These are phyloP conservation scores for Metallyticus violacea DNA, from an alignment of 2,888 invertebrate species.

Conservation along the genomic window DNA sequence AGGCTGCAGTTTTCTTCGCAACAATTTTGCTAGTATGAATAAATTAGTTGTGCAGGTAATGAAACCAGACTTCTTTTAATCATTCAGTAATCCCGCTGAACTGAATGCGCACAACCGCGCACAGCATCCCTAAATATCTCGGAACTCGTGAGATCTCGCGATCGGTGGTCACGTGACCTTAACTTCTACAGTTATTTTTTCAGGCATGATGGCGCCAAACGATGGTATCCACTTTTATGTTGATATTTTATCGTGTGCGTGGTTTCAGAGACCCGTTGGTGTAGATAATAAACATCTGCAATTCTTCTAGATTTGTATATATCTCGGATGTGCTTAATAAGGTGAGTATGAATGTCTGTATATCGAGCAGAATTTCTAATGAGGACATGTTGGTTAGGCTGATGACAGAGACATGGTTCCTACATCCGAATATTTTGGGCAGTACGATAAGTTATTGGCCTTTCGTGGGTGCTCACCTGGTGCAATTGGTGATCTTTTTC, in stretches of 20 bases:
- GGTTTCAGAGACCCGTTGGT: conserved; percentile 32
- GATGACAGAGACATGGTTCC: conserved; percentile 44
- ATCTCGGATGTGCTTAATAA: conserved; percentile 32
- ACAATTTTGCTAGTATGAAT: background rate
- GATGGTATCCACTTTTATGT: conserved; percentile 49
- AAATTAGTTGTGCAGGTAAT: background rate
- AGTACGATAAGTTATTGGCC: background rate
- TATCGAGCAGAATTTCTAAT: conserved; percentile 50
- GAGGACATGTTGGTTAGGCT: conserved; percentile 56
- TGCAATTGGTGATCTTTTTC: background rate
- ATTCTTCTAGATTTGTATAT: conserved; percentile 33
- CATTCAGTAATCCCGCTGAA: background rate
- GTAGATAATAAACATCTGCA: conserved; percentile 35
- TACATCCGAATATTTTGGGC: background rate
- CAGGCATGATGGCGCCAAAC: conserved; percentile 58
- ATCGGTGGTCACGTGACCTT: conserved; percentile 51
- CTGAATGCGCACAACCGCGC: background rate
- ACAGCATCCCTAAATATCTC: conserved; percentile 27
- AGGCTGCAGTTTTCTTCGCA: background rate
- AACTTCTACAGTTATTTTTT: conserved; percentile 51
- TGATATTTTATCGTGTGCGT: conserved; percentile 42
- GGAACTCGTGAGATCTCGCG: conserved; percentile 42
- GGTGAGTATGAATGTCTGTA: conserved; percentile 44
- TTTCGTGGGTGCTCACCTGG: background rate
- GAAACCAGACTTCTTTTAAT: background rate